Base-by-base conservation (phyloP, 2,888 invertebrate species). In the Stenotaenia linearis region DNA sequence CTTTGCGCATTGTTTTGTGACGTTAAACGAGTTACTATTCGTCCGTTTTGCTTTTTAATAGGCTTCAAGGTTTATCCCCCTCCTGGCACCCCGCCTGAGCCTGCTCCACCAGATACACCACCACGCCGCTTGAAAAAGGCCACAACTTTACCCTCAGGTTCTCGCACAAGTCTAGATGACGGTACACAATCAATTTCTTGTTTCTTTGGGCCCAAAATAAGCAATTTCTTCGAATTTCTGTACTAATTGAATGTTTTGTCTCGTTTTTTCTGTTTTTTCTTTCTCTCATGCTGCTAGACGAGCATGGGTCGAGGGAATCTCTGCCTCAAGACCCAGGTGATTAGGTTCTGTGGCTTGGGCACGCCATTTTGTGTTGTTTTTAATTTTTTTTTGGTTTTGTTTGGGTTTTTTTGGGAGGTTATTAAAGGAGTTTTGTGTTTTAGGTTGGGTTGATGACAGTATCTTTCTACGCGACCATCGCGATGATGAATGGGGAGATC, bases 31-130 rank as follows among this genome's bases (percentile, higher is more conserved):
- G 32, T 32, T 12, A 45, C n/a, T 37, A 10, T 25, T 75, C 30
- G 75, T 75, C 45, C 18, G 12, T 21, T n/a, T 30, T 76, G 76
- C 6, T 37, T 81, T 23, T 69, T 82, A 83, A 79, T 85, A 92
- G 92, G 92, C 85, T 92, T 93, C 87, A 92, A 92, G 87, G 93
- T 93, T 81, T 93, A 93, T 86, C 93, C 93, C 82, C 93, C 92
- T 81, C 93, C 93, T 79, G 92, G 92, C 84, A 93, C 93, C 82
- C 93, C 93, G 77, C 93, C 93, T 50, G 93, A 93, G 86, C 93
- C 93, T 75, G 93, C 93, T 80, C 93, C 93, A 77, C 93, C 93
- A 80, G 93, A 93, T 86, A 92, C 82, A 74, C 89, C 90, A 84
- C 90, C 84, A 78, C 83, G 84, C 75, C 84, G 85, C 81, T 82